Evolutionary conservation across 2,797 vertebrate species (phyloP).

Genomic region (Babyrousa celebensis): DNA sequence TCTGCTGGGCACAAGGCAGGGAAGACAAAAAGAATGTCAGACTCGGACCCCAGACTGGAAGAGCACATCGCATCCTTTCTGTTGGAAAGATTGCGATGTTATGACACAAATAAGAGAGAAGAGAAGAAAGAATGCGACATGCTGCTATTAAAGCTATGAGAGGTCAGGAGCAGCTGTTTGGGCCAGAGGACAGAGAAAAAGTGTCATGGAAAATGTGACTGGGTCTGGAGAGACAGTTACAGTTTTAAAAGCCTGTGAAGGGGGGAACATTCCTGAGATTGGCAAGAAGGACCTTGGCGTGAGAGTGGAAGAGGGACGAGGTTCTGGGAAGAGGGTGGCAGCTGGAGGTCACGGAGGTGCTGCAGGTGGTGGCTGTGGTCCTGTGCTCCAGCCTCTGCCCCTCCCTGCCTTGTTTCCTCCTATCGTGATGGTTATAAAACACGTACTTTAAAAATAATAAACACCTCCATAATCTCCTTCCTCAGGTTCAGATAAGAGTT

Average conservation of each 20-base stretch:
- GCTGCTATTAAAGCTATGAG: background rate
- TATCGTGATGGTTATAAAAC: background rate
- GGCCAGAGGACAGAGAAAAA: conserved; percentile 23
- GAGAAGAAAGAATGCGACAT: background rate
- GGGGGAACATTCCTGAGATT: conserved; percentile 51
- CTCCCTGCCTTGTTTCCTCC: background rate
- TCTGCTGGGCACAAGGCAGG: background rate
- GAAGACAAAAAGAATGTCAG: background rate
- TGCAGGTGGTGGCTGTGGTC: accelerated
- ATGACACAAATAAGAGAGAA: background rate
- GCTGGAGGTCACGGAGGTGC: background rate
- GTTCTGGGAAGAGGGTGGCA: background rate
- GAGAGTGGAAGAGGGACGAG: background rate
- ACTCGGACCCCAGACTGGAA: background rate
- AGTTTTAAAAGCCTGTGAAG: conserved; percentile 26
- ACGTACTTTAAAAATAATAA: background rate
- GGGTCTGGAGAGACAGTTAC: background rate
- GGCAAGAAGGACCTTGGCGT: background rate
- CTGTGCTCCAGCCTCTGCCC: no score
- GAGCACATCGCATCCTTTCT: background rate
- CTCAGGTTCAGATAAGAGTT: background rate
- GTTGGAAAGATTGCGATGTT: background rate
- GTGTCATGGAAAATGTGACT: conserved; percentile 65
- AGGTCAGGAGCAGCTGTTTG: background rate
- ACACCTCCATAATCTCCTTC: background rate